phyloP scores from a whole-genome alignment of 2,888 invertebrate species.

The Cordilura impudica region DNA sequence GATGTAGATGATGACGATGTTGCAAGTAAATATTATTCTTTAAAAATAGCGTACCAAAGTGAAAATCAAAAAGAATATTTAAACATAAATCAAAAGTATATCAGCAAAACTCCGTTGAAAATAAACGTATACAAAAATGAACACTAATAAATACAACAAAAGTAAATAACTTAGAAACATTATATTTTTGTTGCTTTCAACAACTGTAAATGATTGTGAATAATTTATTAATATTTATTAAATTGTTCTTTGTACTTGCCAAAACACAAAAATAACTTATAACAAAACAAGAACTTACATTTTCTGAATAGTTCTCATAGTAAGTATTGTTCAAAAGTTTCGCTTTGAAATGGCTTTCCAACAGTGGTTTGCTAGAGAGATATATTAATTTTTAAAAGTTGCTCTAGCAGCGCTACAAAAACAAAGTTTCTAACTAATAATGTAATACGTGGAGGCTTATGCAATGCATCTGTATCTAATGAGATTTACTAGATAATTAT shows the following conservation, averaged over 20 bases:
- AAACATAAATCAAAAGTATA: conserved; percentile 20
- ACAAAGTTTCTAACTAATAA: no score
- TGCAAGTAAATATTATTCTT: neutral
- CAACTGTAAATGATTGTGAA: conserved; percentile 51
- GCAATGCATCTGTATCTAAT: no score
- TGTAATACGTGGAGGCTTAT: no score
- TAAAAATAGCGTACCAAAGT: neutral
- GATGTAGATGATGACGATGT: conserved; percentile 31
- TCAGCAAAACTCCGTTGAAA: neutral
- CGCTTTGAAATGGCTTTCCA: neutral
- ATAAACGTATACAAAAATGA: no score
- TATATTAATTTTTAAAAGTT: no score
- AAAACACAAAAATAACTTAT: neutral
- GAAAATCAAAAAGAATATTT: neutral
- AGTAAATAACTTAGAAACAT: neutral
- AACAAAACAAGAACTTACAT: neutral
- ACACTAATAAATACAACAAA: neutral
- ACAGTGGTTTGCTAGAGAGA: no score
- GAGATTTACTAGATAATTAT: no score
- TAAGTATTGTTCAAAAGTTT: neutral
- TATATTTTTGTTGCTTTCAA: conserved; percentile 5
- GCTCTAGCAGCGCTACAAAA: no score
- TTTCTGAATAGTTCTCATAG: neutral
- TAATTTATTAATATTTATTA: conserved; percentile 37
- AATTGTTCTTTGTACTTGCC: neutral